Base-by-base conservation (phyloP, 2,797 vertebrate genomes). In the Hippocampus kuda region DNA sequence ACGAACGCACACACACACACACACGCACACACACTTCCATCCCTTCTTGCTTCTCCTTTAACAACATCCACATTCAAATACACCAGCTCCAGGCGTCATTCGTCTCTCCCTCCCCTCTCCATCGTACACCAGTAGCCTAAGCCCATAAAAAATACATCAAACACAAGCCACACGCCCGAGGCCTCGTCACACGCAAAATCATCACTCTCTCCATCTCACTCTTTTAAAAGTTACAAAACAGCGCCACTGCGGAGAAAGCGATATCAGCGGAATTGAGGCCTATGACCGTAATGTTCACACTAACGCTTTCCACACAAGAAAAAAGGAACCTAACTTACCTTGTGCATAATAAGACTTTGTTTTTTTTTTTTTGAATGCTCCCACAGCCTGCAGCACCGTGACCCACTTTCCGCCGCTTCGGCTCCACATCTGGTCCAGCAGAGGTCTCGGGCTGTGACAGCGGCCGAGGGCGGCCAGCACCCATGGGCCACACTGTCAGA, bases 81-180 rank as follows among this genome's bases (percentile, higher is more conserved):
- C 87, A 74, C 83, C 87, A 84, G 82, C 91, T 90, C 71, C 85
- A 85, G 89, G 89, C 89, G 8, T 85, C 86, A 75, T 77, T 44
- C 71, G 65, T 66, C 69, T 79, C 79, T 70, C 67, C 60, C 67
- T 61, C 51, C 65, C 72, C 76, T 78, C 79, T 78, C 83, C 82
- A 74, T 84, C 80, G 68, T 86, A 87, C 89, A 86, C 85, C 76
- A 84, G 88, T 87, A 89, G 90, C 90, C 89, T 82, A 75, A 89
- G 86, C 89, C 86, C 90, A 91, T 92, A 83, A 91, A 92, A 91
- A 91, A 92, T 91, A 91, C 89, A 92, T 92, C 91, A 92, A 90
- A 91, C 87, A 83, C 71, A 71, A 76, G 65, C 59, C 68, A 75
- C 56, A 68, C 1, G 88, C 90, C 88, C 70, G 73, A 80, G 87